Percentiles rank a stretch among this genome's conserved stretches.
These are phyloP conservation scores for Lagria hirta DNA, from an alignment of 2,888 invertebrate species.

Conservation along the genomic window DNA sequence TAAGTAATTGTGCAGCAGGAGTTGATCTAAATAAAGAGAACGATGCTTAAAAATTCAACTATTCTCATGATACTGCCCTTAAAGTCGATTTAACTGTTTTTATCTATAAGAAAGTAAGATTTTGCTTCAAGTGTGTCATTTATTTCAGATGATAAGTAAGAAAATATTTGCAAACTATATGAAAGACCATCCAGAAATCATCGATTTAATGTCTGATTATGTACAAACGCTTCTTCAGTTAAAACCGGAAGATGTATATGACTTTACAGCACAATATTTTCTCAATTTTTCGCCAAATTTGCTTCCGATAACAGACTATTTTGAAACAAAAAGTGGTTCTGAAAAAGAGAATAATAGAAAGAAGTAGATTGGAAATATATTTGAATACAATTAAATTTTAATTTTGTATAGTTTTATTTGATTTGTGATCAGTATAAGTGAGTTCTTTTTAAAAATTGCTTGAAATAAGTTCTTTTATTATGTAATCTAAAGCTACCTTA, in stretches of 20 bases:
- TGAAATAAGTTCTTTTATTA: too few species aligned
- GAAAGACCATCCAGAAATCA: slow-evolving; percentile 60
- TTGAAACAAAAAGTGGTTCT: too few species aligned
- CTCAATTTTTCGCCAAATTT: slow-evolving; percentile 55
- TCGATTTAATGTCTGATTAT: slow-evolving; percentile 62
- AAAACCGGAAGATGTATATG: slow-evolving; percentile 59
- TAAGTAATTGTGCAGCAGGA: too few species aligned
- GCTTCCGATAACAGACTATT: slow-evolving; percentile 57
- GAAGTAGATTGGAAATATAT: slow-evolving; percentile 22
- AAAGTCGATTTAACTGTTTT: too few species aligned
- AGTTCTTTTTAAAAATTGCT: too few species aligned
- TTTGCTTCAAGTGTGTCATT: neutral
- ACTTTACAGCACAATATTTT: slow-evolving; percentile 62
- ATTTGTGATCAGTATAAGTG: neutral
- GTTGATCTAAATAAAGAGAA: too few species aligned
- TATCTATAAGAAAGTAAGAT: neutral
- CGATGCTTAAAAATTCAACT: too few species aligned
- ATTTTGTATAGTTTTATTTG: neutral
- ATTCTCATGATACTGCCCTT: too few species aligned
- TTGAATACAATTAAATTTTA: too few species aligned
- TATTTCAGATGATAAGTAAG: slow-evolving; percentile 54
- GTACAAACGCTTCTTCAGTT: slow-evolving; percentile 61
- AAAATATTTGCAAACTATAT: slow-evolving; percentile 61
- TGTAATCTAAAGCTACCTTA: too few species aligned
- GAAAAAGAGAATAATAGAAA: too few species aligned